phyloP scores from a whole-genome alignment of 2,113 vertebrate genomes.

The Lampris incognitus region DNA sequence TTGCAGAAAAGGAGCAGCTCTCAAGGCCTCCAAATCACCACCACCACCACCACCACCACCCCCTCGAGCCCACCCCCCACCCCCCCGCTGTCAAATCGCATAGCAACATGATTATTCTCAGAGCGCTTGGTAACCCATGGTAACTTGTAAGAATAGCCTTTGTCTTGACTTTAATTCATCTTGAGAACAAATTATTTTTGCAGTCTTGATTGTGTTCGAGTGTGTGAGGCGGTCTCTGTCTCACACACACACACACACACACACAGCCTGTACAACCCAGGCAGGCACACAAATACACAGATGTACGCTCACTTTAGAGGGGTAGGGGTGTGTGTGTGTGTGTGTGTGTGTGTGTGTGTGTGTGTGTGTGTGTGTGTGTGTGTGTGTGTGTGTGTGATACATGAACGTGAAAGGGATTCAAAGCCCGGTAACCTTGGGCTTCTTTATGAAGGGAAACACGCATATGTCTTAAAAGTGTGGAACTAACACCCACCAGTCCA shows the following conservation, averaged over 20 bases:
- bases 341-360: not conserved
- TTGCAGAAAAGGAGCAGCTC: conserved; percentile 54
- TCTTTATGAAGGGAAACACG: conserved; percentile 16
- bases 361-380: not conserved
- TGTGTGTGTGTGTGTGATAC: not conserved
- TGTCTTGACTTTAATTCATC: conserved; percentile 15
- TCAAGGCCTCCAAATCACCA: conserved; percentile 27
- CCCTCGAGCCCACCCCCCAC: conserved; percentile 52
- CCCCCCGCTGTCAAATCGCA: conserved; percentile 52
- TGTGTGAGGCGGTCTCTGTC: not conserved
- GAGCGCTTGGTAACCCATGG: conserved; percentile 36
- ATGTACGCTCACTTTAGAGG: not conserved
- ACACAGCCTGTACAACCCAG: not conserved
- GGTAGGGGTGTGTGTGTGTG: not conserved
- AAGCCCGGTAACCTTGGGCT: conserved; percentile 20
- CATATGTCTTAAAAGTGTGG: conserved; percentile 15
- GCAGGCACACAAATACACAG: not conserved
- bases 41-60: too few relatives aligned
- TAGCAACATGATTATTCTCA: conserved; percentile 44
- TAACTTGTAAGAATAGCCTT: conserved; percentile 28
- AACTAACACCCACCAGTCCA: conserved; percentile 25
- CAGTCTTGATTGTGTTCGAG: not conserved
- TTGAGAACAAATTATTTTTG: not conserved
- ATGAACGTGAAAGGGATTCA: not conserved
- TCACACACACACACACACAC: conserved; percentile 1